Evolutionary conservation across 2,888 invertebrate genomes (phyloP), one percentile per base, ranked within the genome.

Genomic region (Drosophila paranaensis): DNA sequence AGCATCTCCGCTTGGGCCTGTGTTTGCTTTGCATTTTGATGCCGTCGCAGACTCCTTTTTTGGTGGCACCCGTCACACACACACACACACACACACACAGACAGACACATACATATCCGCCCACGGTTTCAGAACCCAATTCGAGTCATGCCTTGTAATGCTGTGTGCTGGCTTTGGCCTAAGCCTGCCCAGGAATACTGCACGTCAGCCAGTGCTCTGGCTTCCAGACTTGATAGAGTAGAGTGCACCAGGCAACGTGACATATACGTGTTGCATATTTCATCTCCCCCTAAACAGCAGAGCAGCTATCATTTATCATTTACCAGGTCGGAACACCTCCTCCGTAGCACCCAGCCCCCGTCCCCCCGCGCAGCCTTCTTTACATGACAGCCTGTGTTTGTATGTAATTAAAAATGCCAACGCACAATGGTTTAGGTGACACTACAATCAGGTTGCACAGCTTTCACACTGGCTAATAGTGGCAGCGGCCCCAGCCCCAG

Each of bases 21-120:
- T 86, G 79, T 79, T 88, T 81, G 83, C 86, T 76, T 86, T 85
- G 86, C 85, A 83, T 87, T 88, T 82, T 83, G 85, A 85, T 82
- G 74, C 82, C 66, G 72, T 79, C 66, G 37, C 25, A 46, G 70
- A 25, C 30, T 37, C 51, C 69, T 60, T 56, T 61, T 71, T 55
- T 14, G 58, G 30, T 48, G 72, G 16, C 43, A 66, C 30, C 37
- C 54, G 30, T 42, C 11, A n/a, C 53, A n/a, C 33, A 30, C n/a
- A 42, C 35, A 13, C 37, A 6, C 30, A 27, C 46, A 27, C 11
- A n/a, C 53, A n/a, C 33, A 30, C n/a, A 42, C 35, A 13, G 30
- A 6, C 30, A 27, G 43, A 33, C 16, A 27, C 27, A 39, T 27
- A 13, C 20, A 8, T 11, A 16, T n/a, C 54, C 60, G n/a, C 37